Percentiles rank a stretch among this genome's conserved stretches.
Evolutionary conservation across 2,888 invertebrate species (phyloP).

Genomic region (Polyommatus iphigenia): DNA sequence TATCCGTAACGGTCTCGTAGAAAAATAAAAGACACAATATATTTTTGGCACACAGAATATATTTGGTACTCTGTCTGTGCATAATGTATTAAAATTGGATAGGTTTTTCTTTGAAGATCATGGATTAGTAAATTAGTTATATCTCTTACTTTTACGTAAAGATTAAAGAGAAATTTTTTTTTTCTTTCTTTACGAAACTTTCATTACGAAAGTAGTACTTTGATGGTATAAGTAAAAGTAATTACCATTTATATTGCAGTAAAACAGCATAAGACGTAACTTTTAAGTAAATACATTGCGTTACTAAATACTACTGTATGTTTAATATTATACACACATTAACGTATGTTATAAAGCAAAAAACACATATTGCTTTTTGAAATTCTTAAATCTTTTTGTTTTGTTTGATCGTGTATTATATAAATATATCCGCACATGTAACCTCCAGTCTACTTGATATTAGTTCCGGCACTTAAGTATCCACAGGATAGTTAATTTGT

Average conservation of each 20-base stretch:
- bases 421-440: too few relatives aligned
- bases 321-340: too few relatives aligned
- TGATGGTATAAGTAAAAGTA: neutral
- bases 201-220: neutral
- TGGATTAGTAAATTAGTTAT: neutral
- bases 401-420: too few relatives aligned
- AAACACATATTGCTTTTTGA: too few relatives aligned
- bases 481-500: too few relatives aligned
- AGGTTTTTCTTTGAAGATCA: slow-evolving; percentile 6
- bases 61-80: neutral
- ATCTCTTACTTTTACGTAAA: neutral
- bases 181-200: too few relatives aligned
- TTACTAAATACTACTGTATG: too few relatives aligned
- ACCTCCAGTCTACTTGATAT: too few relatives aligned
- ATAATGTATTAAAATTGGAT: neutral
- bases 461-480: too few relatives aligned
- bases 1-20: neutral
- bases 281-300: too few relatives aligned
- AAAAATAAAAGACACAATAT: neutral
- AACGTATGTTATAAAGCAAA: too few relatives aligned
- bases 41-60: neutral
- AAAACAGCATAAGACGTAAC: neutral
- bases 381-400: too few relatives aligned
- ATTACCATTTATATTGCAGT: neutral
- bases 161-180: neutral